phyloP scores from a whole-genome alignment of 2,797 vertebrate species.

The Esox masquinongy region DNA sequence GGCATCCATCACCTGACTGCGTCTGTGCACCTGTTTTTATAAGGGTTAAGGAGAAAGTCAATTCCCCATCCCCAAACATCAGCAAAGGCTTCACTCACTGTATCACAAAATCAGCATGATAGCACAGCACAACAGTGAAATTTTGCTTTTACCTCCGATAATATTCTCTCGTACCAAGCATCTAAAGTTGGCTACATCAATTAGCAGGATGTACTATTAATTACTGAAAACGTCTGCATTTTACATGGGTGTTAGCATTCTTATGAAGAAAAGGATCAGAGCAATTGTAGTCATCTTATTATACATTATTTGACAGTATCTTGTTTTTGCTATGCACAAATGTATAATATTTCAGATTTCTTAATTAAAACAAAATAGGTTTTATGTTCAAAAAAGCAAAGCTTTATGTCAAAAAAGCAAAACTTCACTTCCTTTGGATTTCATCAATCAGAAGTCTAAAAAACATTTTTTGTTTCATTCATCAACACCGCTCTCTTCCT shows the following conservation, averaged over 20 bases:
- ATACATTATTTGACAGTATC: constrained; percentile 15
- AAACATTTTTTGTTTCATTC: constrained; percentile 26
- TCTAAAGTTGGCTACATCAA: constrained; percentile 36
- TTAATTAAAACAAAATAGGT: no score
- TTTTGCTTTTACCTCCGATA: constrained; percentile 20
- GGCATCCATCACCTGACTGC: no score
- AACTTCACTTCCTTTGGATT: constrained; percentile 29
- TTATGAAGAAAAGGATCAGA: background rate
- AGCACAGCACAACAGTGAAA: constrained; percentile 37
- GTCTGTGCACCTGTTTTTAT: no score
- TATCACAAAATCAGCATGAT: constrained; percentile 51
- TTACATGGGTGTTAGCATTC: constrained; percentile 10
- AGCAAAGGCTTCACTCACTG: constrained; percentile 37
- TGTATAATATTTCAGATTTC: no score
- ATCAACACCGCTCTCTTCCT: constrained; percentile 29
- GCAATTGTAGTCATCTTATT: constrained; percentile 18
- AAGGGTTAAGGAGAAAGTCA: constrained; percentile 25
- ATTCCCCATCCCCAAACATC: constrained; percentile 49
- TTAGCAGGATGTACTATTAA: constrained; percentile 16
- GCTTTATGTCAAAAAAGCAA: no score
- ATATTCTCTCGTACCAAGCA: constrained; percentile 13
- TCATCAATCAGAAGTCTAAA: constrained; percentile 49
- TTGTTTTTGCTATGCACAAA: background rate
- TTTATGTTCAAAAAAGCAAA: no score
- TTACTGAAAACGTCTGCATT: constrained; percentile 5